Evolutionary conservation across 2,797 vertebrate species (phyloP).

Genomic region (Thripadectes ignobilis): DNA sequence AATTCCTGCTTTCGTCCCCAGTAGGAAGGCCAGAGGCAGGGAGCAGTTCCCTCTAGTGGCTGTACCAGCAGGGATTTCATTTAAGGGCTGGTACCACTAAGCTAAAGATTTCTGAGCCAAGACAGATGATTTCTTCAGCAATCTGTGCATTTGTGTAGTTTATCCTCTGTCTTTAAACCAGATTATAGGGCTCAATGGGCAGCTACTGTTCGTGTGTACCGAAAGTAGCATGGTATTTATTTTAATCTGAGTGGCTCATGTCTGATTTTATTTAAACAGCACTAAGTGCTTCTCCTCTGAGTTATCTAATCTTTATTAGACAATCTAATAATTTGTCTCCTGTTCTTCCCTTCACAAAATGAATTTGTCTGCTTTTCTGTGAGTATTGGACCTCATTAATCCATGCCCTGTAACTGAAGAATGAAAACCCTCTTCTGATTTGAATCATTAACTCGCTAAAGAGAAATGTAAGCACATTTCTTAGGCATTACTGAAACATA

Average conservation of each 20-base stretch:
- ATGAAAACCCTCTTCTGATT: neutral
- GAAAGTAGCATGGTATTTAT: neutral
- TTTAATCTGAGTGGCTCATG: constrained; percentile 15
- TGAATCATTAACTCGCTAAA: neutral
- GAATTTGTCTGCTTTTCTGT: constrained; percentile 34
- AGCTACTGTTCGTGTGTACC: neutral
- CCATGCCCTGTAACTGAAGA: neutral
- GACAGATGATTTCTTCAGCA: neutral
- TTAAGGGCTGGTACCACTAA: accelerated
- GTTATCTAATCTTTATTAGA: constrained; percentile 41
- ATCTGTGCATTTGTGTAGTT: neutral
- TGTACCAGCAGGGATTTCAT: neutral
- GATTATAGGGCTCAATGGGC: neutral
- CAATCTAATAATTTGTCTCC: constrained; percentile 32
- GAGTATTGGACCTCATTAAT: constrained; percentile 3
- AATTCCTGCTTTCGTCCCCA: neutral
- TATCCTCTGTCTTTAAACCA: constrained; percentile 10
- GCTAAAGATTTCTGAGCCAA: neutral
- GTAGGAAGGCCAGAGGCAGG: neutral
- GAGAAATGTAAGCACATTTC: constrained; percentile 36
- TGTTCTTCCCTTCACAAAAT: neutral
- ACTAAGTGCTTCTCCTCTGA: constrained; percentile 33
- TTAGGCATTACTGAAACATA: neutral
- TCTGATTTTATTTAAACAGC: constrained; percentile 35
- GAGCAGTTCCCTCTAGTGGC: constrained; percentile 59